A percentile compares a stretch with the other conserved stretches of the same genome.
These are phyloP conservation scores for Zosterops borbonicus DNA, from an alignment of 2,113 vertebrate species.

Conservation along the genomic window DNA sequence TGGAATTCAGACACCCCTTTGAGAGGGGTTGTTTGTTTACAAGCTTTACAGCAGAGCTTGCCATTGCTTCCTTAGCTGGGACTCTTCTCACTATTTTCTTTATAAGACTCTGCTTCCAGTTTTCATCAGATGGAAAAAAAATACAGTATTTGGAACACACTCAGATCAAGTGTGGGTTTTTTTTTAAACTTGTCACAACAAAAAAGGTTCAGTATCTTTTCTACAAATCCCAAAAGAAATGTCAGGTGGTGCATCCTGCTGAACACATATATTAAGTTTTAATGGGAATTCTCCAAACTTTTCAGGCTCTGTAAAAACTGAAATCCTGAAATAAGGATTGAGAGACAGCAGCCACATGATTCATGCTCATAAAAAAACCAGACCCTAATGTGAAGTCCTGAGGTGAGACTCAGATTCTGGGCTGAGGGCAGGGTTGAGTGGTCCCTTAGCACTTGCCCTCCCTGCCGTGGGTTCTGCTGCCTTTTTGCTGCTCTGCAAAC, in stretches of 20 bases:
- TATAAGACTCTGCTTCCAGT: neutral
- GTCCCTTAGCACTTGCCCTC: no score
- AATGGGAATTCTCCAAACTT: neutral
- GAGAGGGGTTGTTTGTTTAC: neutral
- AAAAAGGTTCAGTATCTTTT: neutral
- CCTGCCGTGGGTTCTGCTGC: neutral
- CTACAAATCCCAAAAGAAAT: neutral
- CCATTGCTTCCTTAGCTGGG: neutral
- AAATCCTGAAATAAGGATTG: neutral
- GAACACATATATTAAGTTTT: neutral
- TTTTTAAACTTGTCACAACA: neutral
- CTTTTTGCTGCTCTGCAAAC: neutral
- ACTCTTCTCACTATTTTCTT: constrained; percentile 2
- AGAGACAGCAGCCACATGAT: neutral
- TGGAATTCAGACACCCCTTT: neutral
- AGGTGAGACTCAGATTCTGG: accelerated
- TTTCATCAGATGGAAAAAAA: neutral
- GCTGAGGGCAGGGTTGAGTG: neutral
- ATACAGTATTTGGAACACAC: neutral
- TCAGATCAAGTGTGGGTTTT: neutral
- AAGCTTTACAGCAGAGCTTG: neutral
- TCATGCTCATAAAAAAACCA: accelerated
- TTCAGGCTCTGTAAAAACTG: neutral
- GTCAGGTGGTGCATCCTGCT: neutral
- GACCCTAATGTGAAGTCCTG: neutral